A percentile compares a stretch with the other conserved stretches of the same genome.
Conservation (phyloP, 2,113 vertebrate species). For the Mustela nigripes region DNA sequence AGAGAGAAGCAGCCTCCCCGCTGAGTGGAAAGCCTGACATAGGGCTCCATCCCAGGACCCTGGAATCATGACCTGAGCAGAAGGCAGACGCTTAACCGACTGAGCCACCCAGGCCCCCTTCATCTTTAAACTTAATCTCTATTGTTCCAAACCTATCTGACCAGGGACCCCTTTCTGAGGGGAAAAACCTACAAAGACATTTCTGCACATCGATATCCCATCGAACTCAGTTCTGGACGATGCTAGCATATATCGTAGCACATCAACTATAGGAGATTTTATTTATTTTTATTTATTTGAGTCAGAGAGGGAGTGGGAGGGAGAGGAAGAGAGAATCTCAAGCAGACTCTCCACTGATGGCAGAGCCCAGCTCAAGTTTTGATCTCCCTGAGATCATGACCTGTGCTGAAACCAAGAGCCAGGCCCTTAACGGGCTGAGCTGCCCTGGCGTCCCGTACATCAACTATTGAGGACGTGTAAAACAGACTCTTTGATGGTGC, state of each 20-base stretch:
- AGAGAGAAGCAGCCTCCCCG: too few species aligned
- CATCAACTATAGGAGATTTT: background rate
- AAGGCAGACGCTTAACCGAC: too few species aligned
- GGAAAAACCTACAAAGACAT: too few species aligned
- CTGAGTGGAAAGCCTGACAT: too few species aligned
- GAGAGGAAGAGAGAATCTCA: background rate
- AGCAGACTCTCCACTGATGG: background rate
- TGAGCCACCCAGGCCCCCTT: too few species aligned
- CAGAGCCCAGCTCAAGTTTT: background rate
- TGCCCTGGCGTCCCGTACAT: too few species aligned
- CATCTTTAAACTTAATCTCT: background rate
- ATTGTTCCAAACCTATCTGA: background rate
- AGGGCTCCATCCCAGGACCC: too few species aligned
- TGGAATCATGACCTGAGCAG: too few species aligned
- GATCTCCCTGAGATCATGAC: background rate
- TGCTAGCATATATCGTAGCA: accelerated
- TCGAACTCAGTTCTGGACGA: background rate
- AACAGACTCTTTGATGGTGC: background rate
- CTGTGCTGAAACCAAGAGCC: background rate
- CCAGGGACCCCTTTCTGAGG: background rate
- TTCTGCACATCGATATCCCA: background rate
- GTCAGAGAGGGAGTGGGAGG: too few species aligned
- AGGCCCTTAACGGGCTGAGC: background rate
- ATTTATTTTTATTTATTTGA: background rate
- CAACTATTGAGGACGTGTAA: accelerated